Evolutionary conservation across 1,140 invertebrate species (phyloP).

Genomic region (Eriosoma lanigerum): DNA sequence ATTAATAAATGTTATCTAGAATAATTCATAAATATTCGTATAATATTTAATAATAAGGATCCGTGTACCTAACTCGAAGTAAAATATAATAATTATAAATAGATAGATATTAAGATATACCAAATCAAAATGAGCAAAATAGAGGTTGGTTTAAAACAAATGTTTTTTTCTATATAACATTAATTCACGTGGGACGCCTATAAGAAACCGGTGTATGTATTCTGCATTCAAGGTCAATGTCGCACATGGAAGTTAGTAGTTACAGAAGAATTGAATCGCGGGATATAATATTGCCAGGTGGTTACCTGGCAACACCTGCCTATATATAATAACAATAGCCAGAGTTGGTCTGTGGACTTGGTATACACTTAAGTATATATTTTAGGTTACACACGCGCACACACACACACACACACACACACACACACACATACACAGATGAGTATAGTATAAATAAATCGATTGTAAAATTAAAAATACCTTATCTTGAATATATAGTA

Average conservation of each 20-base stretch:
- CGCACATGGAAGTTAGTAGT: not conserved
- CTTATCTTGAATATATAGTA: too few species aligned
- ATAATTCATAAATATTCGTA: too few species aligned
- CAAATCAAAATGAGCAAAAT: not conserved
- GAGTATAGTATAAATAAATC: too few species aligned
- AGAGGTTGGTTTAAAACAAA: not conserved
- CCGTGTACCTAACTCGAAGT: too few species aligned
- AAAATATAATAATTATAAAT: conserved; percentile 8
- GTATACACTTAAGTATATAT: too few species aligned
- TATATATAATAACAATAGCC: conserved; percentile 15
- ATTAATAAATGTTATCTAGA: too few species aligned
- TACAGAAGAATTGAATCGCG: conserved; percentile 7
- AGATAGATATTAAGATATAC: not conserved
- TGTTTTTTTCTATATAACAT: not conserved
- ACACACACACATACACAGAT: too few species aligned
- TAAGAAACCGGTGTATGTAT: conserved; percentile 2
- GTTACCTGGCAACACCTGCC: conserved; percentile 48
- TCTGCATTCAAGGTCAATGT: conserved; percentile 41
- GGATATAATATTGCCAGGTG: conserved; percentile 44
- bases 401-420: too few species aligned
- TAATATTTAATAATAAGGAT: too few species aligned
- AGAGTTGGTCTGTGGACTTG: not conserved
- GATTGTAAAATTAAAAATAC: too few species aligned
- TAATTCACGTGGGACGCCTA: not conserved
- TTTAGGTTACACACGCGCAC: too few species aligned